Conservation (phyloP, 2,888 invertebrate species). For the Eristalinus aeneus region DNA sequence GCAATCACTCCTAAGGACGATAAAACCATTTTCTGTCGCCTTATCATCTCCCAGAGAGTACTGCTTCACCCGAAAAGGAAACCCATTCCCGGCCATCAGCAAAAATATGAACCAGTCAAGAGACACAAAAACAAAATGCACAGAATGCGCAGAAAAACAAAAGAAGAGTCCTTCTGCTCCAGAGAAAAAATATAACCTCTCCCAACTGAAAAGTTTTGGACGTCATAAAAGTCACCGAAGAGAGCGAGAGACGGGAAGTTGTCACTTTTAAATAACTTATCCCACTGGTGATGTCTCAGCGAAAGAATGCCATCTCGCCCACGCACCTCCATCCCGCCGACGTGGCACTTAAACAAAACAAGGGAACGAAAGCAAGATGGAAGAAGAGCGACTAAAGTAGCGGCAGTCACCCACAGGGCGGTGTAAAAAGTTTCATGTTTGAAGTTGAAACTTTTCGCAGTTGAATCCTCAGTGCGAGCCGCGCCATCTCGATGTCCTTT, state of each 20-base stretch:
- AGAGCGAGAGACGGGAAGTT: constrained; percentile 37
- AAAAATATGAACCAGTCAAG: constrained; percentile 1
- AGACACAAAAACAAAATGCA: not conserved
- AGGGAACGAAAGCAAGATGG: not conserved
- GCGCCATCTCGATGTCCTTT: constrained; percentile 45
- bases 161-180: not conserved
- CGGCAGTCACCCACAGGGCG: not conserved
- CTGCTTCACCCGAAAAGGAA: too few relatives aligned
- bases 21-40: constrained; percentile 39
- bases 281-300: constrained; percentile 58
- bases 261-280: constrained; percentile 68
- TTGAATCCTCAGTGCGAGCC: constrained; percentile 57
- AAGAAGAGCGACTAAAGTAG: constrained; percentile 36
- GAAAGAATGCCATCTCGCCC: not conserved
- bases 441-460: constrained; percentile 59
- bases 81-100: not conserved
- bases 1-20: constrained; percentile 19
- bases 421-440: constrained; percentile 45
- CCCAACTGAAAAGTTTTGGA: constrained; percentile 51
- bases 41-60: constrained; percentile 8
- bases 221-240: constrained; percentile 68
- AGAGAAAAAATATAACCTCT: constrained; percentile 33
- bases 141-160: not conserved
- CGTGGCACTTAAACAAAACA: constrained; percentile 51
- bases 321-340: constrained; percentile 14